These are phyloP conservation scores for Nephrotoma guestfalica DNA, from an alignment of 2,888 invertebrate species.

Conservation along the genomic window DNA sequence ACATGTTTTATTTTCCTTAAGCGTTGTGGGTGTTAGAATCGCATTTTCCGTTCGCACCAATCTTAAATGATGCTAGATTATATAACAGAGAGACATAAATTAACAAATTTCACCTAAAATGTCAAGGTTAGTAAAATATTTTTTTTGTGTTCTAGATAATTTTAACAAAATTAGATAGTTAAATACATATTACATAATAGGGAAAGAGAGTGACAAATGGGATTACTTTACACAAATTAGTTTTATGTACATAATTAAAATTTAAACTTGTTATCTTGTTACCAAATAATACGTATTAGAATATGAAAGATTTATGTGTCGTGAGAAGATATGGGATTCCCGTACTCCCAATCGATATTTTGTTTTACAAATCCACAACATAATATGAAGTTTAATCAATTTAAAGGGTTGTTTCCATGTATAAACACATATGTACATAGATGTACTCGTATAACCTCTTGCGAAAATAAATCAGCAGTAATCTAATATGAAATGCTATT, in stretches of 20 bases:
- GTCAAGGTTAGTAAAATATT: background rate
- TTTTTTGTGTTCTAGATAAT: background rate
- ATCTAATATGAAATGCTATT: background rate
- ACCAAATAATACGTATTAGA: background rate
- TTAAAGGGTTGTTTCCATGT: background rate
- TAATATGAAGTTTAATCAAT: background rate
- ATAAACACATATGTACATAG: background rate
- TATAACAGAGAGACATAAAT: background rate
- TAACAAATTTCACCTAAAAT: background rate
- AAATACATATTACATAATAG: background rate
- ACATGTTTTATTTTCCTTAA: too few relatives aligned
- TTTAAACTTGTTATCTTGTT: background rate
- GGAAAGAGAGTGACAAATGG: background rate
- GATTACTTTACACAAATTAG: background rate
- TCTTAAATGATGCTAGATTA: background rate
- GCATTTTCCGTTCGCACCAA: too few relatives aligned
- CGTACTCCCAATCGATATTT: background rate
- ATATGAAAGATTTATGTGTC: background rate
- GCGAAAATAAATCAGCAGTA: background rate
- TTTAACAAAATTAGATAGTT: background rate
- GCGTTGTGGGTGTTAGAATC: too few relatives aligned
- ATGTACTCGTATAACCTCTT: background rate
- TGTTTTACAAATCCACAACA: background rate
- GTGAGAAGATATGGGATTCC: background rate
- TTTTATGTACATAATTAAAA: background rate